Evolutionary conservation across 2,797 vertebrate genomes (phyloP).

Genomic region (Cynodonichthys magdalenae): DNA sequence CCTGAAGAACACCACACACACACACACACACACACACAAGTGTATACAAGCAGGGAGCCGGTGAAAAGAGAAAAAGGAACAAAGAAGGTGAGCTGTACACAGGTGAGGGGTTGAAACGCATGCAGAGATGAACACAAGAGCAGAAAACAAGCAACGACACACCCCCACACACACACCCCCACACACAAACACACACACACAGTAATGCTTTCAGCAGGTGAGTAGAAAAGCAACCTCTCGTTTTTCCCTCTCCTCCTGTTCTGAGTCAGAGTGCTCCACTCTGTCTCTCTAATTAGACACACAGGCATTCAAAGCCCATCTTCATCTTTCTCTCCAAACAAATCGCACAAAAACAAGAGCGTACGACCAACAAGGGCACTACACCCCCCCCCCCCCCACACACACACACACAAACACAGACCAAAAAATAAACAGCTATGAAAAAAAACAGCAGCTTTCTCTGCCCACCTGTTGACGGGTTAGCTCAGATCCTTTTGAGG

Average conservation of each 20-base stretch:
- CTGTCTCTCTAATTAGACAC: slow-evolving; percentile 72
- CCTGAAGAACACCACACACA: slow-evolving; percentile 61
- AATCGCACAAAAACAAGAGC: slow-evolving; percentile 51
- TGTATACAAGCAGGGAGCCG: slow-evolving; percentile 14
- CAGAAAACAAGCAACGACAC: slow-evolving; percentile 25
- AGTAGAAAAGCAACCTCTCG: slow-evolving; percentile 60
- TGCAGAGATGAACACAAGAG: slow-evolving; percentile 29
- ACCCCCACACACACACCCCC: slow-evolving; percentile 10
- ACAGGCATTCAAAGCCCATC: slow-evolving; percentile 36
- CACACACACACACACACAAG: slow-evolving; percentile 7
- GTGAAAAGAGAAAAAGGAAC: slow-evolving; percentile 54
- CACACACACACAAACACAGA: not conserved
- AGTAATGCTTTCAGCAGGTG: slow-evolving; percentile 55
- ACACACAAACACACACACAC: slow-evolving; percentile 8
- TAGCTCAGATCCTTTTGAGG: too few species aligned
- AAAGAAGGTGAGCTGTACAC: slow-evolving; percentile 42
- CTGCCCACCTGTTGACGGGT: slow-evolving; percentile 57
- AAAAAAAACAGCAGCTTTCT: slow-evolving; percentile 24
- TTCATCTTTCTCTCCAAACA: slow-evolving; percentile 47
- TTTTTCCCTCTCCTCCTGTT: slow-evolving; percentile 56
- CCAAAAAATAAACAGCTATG: not conserved
- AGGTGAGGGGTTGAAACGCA: slow-evolving; percentile 56
- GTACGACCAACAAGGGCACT: slow-evolving; percentile 54
- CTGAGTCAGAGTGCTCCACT: slow-evolving; percentile 48
- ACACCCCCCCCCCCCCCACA: slow-evolving; percentile 27